Evolutionary conservation across 2,888 invertebrate genomes (phyloP), one percentile per base, ranked within the genome.

Genomic region (Acanthosepion pharaonis): DNA sequence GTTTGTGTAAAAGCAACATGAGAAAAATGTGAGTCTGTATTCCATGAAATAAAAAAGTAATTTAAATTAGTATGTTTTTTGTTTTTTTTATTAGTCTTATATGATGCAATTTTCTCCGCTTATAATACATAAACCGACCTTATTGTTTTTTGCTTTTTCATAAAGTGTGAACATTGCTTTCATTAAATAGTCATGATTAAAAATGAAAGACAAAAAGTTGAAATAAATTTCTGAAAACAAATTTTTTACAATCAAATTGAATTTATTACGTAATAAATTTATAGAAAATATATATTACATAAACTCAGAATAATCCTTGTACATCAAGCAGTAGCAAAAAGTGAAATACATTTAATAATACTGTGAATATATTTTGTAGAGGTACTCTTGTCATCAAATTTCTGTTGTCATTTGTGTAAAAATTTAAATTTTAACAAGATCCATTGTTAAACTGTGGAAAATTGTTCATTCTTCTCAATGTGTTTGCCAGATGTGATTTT

Each of bases 281-380:
- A 78, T 78, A 78, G 78, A 78, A 78, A 78, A 78, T 78, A 78
- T n/a, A 78, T 78, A 18, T 78, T n/a, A 78, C 78, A 78, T n/a
- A 78, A 78, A 78, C 28, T 78, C 78, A 28, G 28, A 78, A n/a
- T 28, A 78, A n/a, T 78, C 6, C 8, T n/a, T n/a, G 78, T 78
- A n/a, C n/a, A n/a, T 6, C 28, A 78, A 6, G 18, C 28, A 9
- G 8, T 78, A 78, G 78, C 28, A 78, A 78, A n/a, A 78, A 78
- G n/a, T 5, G 8, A 2, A 25, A 64, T 23, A 28, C 25, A 64
- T 64, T 25, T 64, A 8, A 8, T 25, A 64, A 64, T 53, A 53
- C 0, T 53, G 15, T 15, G 15, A 53, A 53, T 53, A 53, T 53
- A 53, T 53, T 53, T 53, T 53, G 51, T 15, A 53, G 51, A 53